Conservation (phyloP, 2,113 vertebrate genomes). For the Nothocercus julius region DNA sequence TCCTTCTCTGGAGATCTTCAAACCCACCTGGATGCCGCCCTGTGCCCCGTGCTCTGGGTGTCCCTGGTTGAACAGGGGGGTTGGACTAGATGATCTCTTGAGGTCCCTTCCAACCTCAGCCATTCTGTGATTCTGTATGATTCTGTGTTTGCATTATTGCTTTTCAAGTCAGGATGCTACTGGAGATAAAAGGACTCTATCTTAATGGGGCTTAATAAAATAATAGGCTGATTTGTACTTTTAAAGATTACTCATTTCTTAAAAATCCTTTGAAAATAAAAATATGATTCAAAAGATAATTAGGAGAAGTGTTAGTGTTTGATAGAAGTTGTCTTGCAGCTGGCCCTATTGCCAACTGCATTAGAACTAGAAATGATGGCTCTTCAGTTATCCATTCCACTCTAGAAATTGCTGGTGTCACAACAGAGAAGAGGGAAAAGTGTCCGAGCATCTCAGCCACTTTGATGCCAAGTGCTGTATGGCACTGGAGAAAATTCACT, state of each 20-base stretch:
- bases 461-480: background rate
- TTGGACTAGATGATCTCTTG: too few species aligned
- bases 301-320: background rate
- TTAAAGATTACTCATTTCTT: background rate
- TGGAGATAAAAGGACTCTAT: background rate
- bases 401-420: background rate
- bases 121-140: too few species aligned
- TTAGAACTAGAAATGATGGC: background rate
- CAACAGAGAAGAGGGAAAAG: background rate
- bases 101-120: too few species aligned
- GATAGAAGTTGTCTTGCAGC: background rate
- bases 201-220: background rate
- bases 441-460: background rate
- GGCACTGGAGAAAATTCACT: background rate
- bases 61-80: too few species aligned
- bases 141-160: background rate
- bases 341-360: too few species aligned
- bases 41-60: too few species aligned
- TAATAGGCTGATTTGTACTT: background rate
- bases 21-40: too few species aligned
- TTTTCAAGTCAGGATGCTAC: background rate
- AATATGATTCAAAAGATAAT: background rate
- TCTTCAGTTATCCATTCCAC: background rate
- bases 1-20: too few species aligned
- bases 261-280: background rate